phyloP scores from a whole-genome alignment of 2,888 invertebrate species.

The Epiblema foenella region DNA sequence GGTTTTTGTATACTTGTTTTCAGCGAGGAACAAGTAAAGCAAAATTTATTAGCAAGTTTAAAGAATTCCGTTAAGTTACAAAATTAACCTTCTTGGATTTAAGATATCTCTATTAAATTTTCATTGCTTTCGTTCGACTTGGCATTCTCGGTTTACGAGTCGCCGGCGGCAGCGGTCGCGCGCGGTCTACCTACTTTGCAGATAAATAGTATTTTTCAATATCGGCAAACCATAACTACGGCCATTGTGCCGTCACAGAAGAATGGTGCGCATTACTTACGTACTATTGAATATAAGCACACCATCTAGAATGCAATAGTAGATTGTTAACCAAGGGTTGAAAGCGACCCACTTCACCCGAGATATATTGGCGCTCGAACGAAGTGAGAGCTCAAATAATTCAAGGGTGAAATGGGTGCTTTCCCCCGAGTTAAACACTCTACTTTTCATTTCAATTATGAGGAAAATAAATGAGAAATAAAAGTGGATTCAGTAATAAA shows the following conservation, averaged over 20 bases:
- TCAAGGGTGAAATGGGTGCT: no score
- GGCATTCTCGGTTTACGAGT: constrained; percentile 29
- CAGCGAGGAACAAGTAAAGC: not conserved
- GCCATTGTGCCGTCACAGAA: constrained; percentile 21
- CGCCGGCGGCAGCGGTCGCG: constrained; percentile 18
- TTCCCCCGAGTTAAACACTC: no score
- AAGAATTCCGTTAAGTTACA: not conserved
- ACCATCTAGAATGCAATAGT: no score
- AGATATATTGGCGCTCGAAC: no score
- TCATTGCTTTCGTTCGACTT: constrained; percentile 24
- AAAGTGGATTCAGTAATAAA: no score
- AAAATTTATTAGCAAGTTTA: not conserved
- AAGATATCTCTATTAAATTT: constrained; percentile 23
- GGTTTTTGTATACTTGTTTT: not conserved
- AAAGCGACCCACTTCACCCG: no score
- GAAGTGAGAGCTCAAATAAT: no score
- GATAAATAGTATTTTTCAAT: constrained; percentile 40
- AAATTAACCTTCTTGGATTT: not conserved
- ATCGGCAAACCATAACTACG: constrained; percentile 38
- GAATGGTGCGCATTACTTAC: constrained; percentile 13
- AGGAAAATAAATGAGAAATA: no score
- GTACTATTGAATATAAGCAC: not conserved
- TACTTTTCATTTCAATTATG: no score
- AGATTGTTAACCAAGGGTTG: no score
- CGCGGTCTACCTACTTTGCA: constrained; percentile 20